Evolutionary conservation across 2,888 invertebrate species (phyloP).

Genomic region (Cephus pulcher): DNA sequence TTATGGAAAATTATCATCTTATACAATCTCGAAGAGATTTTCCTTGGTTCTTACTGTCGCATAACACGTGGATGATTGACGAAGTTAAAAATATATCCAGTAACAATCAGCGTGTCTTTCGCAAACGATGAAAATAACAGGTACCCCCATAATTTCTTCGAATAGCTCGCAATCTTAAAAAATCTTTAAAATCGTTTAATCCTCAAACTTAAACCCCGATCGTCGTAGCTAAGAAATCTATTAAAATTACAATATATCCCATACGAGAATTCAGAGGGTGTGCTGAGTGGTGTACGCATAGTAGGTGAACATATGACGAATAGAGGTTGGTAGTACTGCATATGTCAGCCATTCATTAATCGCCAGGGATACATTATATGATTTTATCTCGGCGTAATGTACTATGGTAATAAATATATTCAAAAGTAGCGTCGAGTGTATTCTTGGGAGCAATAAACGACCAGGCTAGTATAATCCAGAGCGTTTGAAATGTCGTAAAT

Average conservation of each 20-base stretch:
- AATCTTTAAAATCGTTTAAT: not conserved
- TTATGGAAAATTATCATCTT: not conserved
- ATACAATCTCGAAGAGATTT: not conserved
- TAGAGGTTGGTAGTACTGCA: slow-evolving; percentile 30
- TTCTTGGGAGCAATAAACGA: slow-evolving; percentile 38
- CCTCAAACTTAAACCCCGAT: not conserved
- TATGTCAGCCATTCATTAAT: not conserved
- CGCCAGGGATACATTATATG: not conserved
- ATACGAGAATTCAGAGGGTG: slow-evolving; percentile 57
- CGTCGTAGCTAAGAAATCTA: not conserved
- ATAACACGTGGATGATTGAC: not conserved
- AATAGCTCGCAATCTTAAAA: not conserved
- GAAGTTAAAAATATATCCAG: not conserved
- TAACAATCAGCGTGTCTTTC: not conserved
- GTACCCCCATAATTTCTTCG: not conserved
- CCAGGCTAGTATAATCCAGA: slow-evolving; percentile 28
- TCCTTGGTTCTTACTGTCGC: not conserved
- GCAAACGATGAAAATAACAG: not conserved
- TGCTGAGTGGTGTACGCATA: slow-evolving; percentile 55
- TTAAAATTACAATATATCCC: slow-evolving; percentile 32
- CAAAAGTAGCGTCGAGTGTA: slow-evolving; percentile 30
- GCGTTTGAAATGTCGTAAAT: not conserved
- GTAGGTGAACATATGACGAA: slow-evolving; percentile 38
- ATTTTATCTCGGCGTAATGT: not conserved
- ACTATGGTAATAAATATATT: slow-evolving; percentile 30